These are phyloP conservation scores for Lepisosteus oculatus DNA, from an alignment of 2,113 vertebrate genomes.

Conservation along the genomic window DNA sequence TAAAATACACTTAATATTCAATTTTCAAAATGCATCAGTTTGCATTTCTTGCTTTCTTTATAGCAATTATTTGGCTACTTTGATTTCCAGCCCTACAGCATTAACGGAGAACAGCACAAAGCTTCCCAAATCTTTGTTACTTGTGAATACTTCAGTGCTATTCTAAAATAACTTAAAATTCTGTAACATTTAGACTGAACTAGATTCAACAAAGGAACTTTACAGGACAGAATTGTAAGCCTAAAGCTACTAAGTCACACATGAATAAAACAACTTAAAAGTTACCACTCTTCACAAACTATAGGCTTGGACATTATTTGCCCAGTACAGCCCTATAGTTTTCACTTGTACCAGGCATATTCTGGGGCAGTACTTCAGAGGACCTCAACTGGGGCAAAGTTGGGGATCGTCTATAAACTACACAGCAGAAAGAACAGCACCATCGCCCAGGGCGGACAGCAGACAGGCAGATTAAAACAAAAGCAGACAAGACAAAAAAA, in stretches of 20 bases:
- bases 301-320: conserved; percentile 43
- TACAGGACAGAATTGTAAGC: not conserved
- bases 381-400: conserved; percentile 44
- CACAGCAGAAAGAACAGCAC: conserved; percentile 26
- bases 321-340: conserved; percentile 46
- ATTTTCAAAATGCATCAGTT: too few relatives aligned
- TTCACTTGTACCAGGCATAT: conserved; percentile 44
- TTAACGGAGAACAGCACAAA: too few relatives aligned
- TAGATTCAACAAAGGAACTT: not conserved
- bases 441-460: conserved; percentile 22
- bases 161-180: too few relatives aligned
- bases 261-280: conserved; percentile 32
- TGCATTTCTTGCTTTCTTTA: too few relatives aligned
- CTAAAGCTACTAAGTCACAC: not conserved
- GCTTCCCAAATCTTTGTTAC: too few relatives aligned
- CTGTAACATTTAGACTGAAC: too few relatives aligned
- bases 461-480: conserved; percentile 22
- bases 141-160: too few relatives aligned
- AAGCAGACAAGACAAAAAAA: conserved; percentile 14
- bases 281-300: conserved; percentile 45
- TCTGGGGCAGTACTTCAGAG: conserved; percentile 39
- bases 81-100: too few relatives aligned
- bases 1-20: too few relatives aligned
- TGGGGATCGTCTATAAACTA: conserved; percentile 49
- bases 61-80: too few relatives aligned